Base-by-base conservation (phyloP, 2,797 vertebrate genomes). In the Lepidocolaptes lacrymiger region DNA sequence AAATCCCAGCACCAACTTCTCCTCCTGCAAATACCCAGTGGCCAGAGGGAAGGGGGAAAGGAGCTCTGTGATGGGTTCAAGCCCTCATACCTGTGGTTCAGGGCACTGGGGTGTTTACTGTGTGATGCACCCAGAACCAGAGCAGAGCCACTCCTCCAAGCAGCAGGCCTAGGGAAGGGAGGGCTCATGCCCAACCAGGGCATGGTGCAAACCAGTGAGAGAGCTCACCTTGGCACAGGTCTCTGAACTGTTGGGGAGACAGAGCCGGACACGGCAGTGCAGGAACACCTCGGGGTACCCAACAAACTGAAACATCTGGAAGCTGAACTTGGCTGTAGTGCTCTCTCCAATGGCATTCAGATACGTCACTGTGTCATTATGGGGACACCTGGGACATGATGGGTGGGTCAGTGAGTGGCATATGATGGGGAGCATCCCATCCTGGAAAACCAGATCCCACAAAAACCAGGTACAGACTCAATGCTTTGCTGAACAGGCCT, bases 291-390 rank as follows among this genome's bases (percentile, higher is more conserved):
- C 67, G 0, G 93, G 18, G 69, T 93, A 88, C 24, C 94, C 95
- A 27, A 63, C 39, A 56, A 98, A 97, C 63, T 12, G 95, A 37
- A 98, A 98, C 97, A 98, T 98, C 91, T 97, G 96, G 85, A 98
- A 96, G 88, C 96, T 97, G 95, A 98, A 98, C 67, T 97, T 97
- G 32, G 94, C 96, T 0, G 58, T 4, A 2, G 96, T 72, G 71
- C 89, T 83, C 84, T 97, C 93, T 59, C 94, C 96, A 19, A 96
- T 51, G 44, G 37, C 32, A 1, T 96, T 97, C 62, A 97, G 64
- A 36, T 96, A 97, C 0, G 23, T 68, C 75, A 97, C 92, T 0
- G 97, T 97, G 43, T 96, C 46, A 0, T 98, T 97, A 0, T 32
- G 89, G 30, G 96, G 96, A 75, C 95, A 96, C 67, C 97, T 98